Percentiles rank a stretch among this genome's conserved stretches.
These are phyloP conservation scores for Eulemur mongoz DNA, from an alignment of 2,797 vertebrate genomes.

Conservation along the genomic window DNA sequence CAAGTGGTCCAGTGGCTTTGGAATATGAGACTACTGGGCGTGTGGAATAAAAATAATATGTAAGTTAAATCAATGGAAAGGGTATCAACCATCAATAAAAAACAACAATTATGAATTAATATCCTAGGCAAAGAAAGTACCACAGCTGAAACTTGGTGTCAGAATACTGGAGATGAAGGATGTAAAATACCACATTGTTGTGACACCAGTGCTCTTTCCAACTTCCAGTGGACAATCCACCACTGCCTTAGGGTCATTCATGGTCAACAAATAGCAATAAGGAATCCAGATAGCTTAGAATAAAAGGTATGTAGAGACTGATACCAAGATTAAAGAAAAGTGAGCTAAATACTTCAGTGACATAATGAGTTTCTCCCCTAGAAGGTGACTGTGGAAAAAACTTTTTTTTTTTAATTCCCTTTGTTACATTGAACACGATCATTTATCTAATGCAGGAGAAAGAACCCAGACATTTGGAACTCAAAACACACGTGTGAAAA, in stretches of 20 bases:
- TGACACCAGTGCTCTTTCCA: background rate
- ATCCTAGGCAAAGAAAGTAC: conserved; percentile 62
- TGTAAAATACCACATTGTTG: background rate
- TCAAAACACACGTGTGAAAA: conserved; percentile 60
- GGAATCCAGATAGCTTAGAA: conserved; percentile 10
- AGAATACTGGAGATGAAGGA: conserved; percentile 53
- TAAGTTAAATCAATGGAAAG: conserved; percentile 66
- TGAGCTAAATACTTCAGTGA: conserved; percentile 56
- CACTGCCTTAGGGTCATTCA: conserved; percentile 39
- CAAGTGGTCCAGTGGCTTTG: conserved; percentile 80
- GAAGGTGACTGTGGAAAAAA: background rate
- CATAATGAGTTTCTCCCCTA: conserved; percentile 51
- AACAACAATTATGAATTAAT: conserved; percentile 69
- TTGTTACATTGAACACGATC: conserved; percentile 47
- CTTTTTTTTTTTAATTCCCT: conserved; percentile 41
- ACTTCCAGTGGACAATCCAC: background rate
- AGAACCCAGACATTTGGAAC: conserved; percentile 49
- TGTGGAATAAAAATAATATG: conserved; percentile 63
- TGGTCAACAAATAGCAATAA: conserved; percentile 34
- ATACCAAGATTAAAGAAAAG: conserved; percentile 54
- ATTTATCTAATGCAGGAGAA: conserved; percentile 45
- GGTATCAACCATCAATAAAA: conserved; percentile 76
- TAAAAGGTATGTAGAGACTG: conserved; percentile 37
- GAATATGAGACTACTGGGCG: conserved; percentile 74
- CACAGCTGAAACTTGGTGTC: conserved; percentile 69